These are phyloP conservation scores for Cyclura pinguis DNA, from an alignment of 2,797 vertebrate genomes.

Conservation along the genomic window DNA sequence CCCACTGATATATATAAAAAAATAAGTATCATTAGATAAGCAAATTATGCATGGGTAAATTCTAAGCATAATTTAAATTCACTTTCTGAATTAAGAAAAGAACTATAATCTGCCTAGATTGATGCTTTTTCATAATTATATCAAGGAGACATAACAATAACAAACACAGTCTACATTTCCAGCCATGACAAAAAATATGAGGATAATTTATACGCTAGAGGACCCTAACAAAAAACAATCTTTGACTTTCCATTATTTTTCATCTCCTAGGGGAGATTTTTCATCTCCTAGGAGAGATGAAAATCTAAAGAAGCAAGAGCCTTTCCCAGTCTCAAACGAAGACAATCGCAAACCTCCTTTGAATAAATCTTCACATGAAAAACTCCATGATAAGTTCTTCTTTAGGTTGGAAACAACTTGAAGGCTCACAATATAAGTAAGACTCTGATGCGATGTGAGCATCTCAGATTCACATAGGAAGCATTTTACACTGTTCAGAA, in stretches of 20 bases:
- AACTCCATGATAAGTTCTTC: no score
- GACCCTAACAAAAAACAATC: neutral
- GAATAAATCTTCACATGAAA: no score
- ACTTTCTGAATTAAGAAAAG: neutral
- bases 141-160: neutral
- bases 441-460: neutral
- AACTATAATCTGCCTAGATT: neutral
- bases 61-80: neutral
- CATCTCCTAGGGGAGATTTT: neutral
- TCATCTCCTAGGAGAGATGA: neutral
- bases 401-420: no score
- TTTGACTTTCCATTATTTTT: neutral
- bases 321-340: no score
- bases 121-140: neutral
- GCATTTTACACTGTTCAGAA: neutral
- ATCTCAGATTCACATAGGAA: neutral
- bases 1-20: neutral
- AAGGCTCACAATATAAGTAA: no score
- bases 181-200: neutral
- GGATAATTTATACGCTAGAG: neutral
- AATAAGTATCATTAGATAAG: neutral
- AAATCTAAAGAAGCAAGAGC: neutral
- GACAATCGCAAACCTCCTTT: no score
- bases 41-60: no score
- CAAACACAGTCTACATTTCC: neutral